These are phyloP conservation scores for Acronicta alni DNA, from an alignment of 2,888 invertebrate genomes.

Conservation along the genomic window DNA sequence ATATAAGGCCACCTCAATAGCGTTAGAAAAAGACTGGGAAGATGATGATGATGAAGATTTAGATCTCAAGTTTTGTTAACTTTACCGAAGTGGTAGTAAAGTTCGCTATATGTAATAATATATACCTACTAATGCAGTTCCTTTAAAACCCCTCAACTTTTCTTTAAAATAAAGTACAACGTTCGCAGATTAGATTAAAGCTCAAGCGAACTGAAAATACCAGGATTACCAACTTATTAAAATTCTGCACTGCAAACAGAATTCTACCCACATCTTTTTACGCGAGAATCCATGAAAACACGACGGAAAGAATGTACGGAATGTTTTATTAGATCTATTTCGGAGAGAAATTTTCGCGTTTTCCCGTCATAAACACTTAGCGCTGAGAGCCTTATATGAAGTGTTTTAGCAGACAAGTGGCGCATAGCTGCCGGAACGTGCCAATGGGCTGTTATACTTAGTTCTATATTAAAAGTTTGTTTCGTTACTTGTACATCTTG, in stretches of 20 bases:
- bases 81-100: no score
- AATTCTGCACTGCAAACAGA: constrained; percentile 32
- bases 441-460: constrained; percentile 28
- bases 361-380: constrained; percentile 50
- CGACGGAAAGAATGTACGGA: constrained; percentile 17
- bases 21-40: no score
- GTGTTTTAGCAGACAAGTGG: constrained; percentile 48
- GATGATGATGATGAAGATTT: no score
- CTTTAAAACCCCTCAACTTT: constrained; percentile 5
- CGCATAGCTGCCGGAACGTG: constrained; percentile 35
- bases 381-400: constrained; percentile 41
- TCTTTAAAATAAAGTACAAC: constrained; percentile 4
- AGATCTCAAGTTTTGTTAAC: no score
- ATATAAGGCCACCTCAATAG: no score
- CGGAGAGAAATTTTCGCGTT: constrained; percentile 34
- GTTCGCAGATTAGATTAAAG: neutral
- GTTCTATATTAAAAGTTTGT: neutral
- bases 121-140: constrained; percentile 6
- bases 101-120: no score
- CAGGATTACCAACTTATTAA: constrained; percentile 32
- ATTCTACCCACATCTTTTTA: constrained; percentile 20
- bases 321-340: constrained; percentile 45
- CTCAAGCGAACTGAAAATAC: constrained; percentile 12
- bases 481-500: no score
- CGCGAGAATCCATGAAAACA: constrained; percentile 23